Percentiles rank a stretch among this genome's conserved stretches.
phyloP scores from a whole-genome alignment of 2,888 invertebrate genomes.

The Pristionchus arcanus region DNA sequence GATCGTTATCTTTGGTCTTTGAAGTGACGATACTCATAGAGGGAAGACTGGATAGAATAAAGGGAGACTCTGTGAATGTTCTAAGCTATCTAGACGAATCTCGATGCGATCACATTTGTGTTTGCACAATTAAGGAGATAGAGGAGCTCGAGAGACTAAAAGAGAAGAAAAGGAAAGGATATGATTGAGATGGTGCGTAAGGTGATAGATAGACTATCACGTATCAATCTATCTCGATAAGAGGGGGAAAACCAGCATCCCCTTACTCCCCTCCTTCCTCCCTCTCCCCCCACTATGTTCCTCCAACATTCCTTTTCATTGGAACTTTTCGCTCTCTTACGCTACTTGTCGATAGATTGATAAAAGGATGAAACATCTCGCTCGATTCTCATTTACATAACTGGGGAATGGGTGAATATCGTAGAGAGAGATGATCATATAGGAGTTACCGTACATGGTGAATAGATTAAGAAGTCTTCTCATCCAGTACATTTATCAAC shows the following conservation, averaged over 20 bases:
- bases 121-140: conserved; percentile 20
- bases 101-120: neutral
- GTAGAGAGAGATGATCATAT: neutral
- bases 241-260: conserved; percentile 21
- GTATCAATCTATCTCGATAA: conserved; percentile 3
- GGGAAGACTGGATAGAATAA: neutral
- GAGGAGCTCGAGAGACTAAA: neutral
- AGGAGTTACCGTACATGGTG: neutral
- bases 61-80: conserved; percentile 4
- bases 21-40: neutral
- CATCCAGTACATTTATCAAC: neutral
- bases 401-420: neutral
- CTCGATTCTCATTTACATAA: neutral
- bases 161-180: conserved; percentile 24
- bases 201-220: conserved; percentile 28
- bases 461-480: neutral
- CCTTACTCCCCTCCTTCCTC: neutral
- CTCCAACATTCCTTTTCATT: neutral
- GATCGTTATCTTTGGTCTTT: neutral
- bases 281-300: neutral
- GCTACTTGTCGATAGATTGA: conserved; percentile 12
- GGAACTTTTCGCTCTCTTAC: conserved; percentile 7
- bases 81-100: neutral
- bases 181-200: conserved; percentile 2
- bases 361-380: neutral